Base-by-base conservation (phyloP, 2,113 vertebrate genomes). In the Chaetorhynchus papuensis region DNA sequence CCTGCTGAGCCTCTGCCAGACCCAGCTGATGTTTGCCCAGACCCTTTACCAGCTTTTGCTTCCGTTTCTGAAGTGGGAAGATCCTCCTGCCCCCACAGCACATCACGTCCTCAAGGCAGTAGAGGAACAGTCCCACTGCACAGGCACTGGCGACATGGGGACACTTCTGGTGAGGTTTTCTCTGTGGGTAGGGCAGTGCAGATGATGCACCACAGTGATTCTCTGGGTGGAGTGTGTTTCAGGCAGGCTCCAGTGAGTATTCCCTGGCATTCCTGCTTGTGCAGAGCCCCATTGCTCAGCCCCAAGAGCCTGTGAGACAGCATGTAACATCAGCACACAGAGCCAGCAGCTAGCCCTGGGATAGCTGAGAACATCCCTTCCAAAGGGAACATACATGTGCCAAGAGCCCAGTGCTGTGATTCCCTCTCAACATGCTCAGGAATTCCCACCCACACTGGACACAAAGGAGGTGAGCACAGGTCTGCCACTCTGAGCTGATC, bases 301-400 rank as follows among this genome's bases (percentile, higher is more conserved):
- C 68, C 35, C 28, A 28, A 4, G 35, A 44, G 24, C 3, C 33
- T 17, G 49, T 6, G 4, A 39, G 16, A 24, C 9, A 57, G 17
- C 1, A 1, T 2, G 7, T 7, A 59, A 15, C 6, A 0, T 1
- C 7, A 65, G 80, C 68, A 31, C 3, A 12, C 0, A 5, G 61
- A 80, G 49, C 35, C 52, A 49, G 70, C 31, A 39, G 28, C 54
- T 13, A 11, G 15, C 68, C 65, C 33, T 12, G 41, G 30, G 21
- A 65, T 6, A 24, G 44, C 31, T n/a, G 64, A 17, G 31, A 47
- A 66, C 31, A 13, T n/a, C 42, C 64, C 16, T 47, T 47, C 64
- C 31, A 47, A 18, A 47, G 31, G 65, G 30, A 65, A 24, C 33
- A 65, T 3, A 35, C 65, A 11, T 0, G 0, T 6, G 72, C 54